Conservation (phyloP, 1,140 invertebrate species). For the Choristoneura fumiferana region DNA sequence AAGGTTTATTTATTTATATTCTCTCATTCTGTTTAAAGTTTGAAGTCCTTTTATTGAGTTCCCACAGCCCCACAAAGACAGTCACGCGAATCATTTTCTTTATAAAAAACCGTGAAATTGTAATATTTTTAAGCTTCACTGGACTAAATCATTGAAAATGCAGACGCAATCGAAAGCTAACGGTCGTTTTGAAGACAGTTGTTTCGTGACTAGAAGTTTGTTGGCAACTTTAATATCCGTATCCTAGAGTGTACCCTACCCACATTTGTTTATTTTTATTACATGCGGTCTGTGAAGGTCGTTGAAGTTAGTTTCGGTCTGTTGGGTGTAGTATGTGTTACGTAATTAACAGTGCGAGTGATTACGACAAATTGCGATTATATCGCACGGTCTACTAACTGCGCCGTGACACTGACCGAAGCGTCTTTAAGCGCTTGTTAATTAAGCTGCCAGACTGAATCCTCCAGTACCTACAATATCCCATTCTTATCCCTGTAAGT, state of each 20-base stretch:
- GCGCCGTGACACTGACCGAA: conserved; percentile 32
- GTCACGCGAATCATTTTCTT: conserved; percentile 30
- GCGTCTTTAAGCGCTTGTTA: conserved; percentile 33
- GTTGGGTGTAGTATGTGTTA: not conserved
- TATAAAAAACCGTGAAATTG: conserved; percentile 30
- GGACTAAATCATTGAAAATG: conserved; percentile 13
- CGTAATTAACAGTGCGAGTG: not conserved
- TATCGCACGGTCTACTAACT: conserved; percentile 28
- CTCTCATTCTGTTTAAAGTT: not conserved
- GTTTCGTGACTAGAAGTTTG: conserved; percentile 10
- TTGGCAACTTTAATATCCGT: conserved; percentile 7
- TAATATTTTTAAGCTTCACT: conserved; percentile 25
- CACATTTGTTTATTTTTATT: not conserved
- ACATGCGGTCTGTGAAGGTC: not conserved
- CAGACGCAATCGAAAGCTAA: conserved; percentile 20
- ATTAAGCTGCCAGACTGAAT: conserved; percentile 39
- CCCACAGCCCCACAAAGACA: conserved; percentile 13
- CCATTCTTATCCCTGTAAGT: conserved; percentile 59
- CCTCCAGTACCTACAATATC: conserved; percentile 45
- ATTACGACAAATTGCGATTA: conserved; percentile 21
- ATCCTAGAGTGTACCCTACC: not conserved
- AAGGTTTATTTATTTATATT: too few species aligned
- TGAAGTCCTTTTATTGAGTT: conserved; percentile 2
- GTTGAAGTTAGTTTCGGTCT: conserved; percentile 14
- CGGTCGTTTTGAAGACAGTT: conserved; percentile 25